Evolutionary conservation across 2,113 vertebrate species (phyloP).

Genomic region (Alectura lathami): DNA sequence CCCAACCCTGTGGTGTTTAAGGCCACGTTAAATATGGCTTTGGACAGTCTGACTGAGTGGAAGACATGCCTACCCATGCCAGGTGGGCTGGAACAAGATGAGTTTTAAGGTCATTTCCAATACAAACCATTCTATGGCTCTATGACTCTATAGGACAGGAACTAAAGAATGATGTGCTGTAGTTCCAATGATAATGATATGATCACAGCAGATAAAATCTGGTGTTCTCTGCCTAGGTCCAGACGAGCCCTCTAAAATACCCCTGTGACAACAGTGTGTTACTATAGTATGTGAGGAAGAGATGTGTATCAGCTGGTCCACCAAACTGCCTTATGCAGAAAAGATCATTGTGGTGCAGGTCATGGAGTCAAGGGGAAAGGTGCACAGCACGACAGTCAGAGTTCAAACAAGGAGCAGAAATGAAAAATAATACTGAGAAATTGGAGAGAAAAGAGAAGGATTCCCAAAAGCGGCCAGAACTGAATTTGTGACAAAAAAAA

Average conservation of each 20-base stretch:
- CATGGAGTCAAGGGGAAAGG: background rate
- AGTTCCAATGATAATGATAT: background rate
- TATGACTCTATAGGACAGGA: background rate
- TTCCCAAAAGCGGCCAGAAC: background rate
- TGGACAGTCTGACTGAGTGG: background rate
- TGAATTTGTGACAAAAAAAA: background rate
- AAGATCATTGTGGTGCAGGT: background rate
- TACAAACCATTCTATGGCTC: background rate
- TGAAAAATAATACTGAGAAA: background rate
- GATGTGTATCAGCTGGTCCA: background rate
- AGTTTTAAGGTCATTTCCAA: background rate
- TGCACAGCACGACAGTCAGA: background rate
- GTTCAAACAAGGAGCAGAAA: background rate
- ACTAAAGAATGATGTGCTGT: background rate
- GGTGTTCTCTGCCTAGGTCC: background rate
- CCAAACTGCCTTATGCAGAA: background rate
- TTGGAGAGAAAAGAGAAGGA: background rate
- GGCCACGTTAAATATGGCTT: background rate
- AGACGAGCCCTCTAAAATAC: background rate
- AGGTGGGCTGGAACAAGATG: background rate
- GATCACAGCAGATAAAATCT: background rate
- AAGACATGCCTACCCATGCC: background rate
- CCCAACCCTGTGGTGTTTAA: background rate
- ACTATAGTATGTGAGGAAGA: background rate
- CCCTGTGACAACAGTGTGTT: background rate